These are phyloP conservation scores for Drosophila birchii DNA, from an alignment of 2,888 invertebrate species.

Conservation along the genomic window DNA sequence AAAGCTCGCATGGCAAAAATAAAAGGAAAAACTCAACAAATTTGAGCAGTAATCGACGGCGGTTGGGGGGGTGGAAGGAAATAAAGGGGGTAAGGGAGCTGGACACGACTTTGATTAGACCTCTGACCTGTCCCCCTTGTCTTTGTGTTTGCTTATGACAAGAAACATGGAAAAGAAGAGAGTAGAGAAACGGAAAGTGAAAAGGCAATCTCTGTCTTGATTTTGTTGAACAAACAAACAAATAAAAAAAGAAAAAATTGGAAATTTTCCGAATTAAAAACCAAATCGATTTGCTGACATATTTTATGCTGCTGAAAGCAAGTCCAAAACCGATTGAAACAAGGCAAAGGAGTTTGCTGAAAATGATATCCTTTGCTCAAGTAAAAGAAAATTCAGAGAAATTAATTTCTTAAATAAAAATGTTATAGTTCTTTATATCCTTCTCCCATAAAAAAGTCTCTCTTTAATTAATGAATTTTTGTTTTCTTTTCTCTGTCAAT, in stretches of 20 bases:
- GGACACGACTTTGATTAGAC: constrained; percentile 50
- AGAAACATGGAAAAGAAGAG: too few species aligned
- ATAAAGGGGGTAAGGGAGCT: not conserved
- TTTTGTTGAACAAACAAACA: constrained; percentile 17
- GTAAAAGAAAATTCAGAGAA: not conserved
- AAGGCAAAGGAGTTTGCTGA: not conserved
- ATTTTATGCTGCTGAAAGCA: not conserved
- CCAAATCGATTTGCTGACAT: constrained; percentile 14
- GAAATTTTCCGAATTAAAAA: constrained; percentile 9
- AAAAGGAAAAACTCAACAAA: constrained; percentile 40
- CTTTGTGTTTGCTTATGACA: constrained; percentile 16
- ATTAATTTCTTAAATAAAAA: not conserved
- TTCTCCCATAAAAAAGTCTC: not conserved
- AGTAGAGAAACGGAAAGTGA: constrained; percentile 40
- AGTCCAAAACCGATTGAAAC: not conserved
- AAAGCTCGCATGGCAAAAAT: constrained; percentile 26
- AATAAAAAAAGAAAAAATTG: constrained; percentile 2
- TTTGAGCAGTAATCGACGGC: constrained; percentile 47
- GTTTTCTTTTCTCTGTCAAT: not conserved
- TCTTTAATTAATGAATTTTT: not conserved
- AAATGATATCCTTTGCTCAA: not conserved
- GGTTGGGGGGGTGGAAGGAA: not conserved
- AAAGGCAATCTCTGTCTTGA: constrained; percentile 19
- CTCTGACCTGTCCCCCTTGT: constrained; percentile 41
- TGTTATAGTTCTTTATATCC: not conserved